These are phyloP conservation scores for Aleadryas rufinucha DNA, from an alignment of 2,113 vertebrate species.

Conservation along the genomic window DNA sequence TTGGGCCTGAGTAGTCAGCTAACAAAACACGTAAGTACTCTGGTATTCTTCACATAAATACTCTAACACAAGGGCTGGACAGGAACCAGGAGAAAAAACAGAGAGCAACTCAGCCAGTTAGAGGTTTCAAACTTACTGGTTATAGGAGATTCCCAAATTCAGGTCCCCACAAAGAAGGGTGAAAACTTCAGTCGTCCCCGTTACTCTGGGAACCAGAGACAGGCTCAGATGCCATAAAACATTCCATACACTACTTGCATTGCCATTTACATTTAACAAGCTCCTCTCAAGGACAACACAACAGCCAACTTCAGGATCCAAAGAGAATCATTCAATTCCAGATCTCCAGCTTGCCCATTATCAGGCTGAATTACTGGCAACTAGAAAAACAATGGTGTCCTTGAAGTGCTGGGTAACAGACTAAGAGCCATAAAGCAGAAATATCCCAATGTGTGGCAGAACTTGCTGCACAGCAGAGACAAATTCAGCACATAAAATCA, in stretches of 20 bases:
- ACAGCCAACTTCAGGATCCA: not conserved
- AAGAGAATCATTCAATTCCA: not conserved
- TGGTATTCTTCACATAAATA: not conserved
- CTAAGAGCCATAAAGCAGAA: not conserved
- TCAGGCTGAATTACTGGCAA: not conserved
- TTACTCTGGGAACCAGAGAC: not conserved
- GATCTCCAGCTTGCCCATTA: not conserved
- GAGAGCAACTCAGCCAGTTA: not conserved
- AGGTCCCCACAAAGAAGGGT: not conserved
- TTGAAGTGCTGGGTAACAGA: not conserved
- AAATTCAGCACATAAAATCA: not conserved
- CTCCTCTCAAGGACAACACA: not conserved
- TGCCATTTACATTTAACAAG: not conserved
- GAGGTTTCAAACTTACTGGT: not conserved
- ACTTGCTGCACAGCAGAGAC: not conserved
- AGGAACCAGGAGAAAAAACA: not conserved
- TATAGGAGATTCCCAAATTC: not conserved
- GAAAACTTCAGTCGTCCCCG: not conserved
- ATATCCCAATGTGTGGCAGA: not conserved
- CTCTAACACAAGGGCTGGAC: not conserved
- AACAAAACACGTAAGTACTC: not conserved
- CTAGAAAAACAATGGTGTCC: fast-evolving
- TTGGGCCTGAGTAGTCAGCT: not conserved
- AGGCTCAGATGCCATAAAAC: not conserved
- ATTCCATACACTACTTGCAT: not conserved